These are phyloP conservation scores for Clanis bilineata DNA, from an alignment of 2,888 invertebrate species.

Conservation along the genomic window DNA sequence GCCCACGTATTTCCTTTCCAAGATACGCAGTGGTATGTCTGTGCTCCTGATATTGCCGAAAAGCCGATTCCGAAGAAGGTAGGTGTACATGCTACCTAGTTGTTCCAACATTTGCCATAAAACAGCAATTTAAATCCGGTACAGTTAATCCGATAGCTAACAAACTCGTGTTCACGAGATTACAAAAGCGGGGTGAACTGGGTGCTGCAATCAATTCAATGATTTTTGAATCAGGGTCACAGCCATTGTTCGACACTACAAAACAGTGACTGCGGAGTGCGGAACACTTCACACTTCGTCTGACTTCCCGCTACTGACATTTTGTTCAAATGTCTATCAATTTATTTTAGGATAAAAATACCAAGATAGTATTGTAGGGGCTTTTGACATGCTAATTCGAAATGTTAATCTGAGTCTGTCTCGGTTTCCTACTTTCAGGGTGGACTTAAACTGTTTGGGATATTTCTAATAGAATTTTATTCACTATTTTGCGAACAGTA, in stretches of 20 bases:
- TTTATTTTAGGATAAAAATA: no score
- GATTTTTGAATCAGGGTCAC: conserved; percentile 8
- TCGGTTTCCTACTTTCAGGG: no score
- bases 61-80: no score
- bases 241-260: conserved; percentile 1
- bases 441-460: no score
- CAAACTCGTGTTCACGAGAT: conserved; percentile 1
- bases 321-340: no score
- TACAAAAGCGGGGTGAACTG: conserved; percentile 1
- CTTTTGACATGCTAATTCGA: background rate
- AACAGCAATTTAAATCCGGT: background rate
- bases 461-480: no score
- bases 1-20: no score
- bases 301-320: background rate
- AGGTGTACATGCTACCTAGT: background rate
- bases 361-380: no score
- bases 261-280: background rate
- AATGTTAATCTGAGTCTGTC: background rate
- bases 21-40: no score
- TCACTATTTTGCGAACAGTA: no score
- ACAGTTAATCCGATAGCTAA: conserved; percentile 20
- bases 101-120: background rate
- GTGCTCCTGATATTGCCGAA: no score
- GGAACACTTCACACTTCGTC: no score
- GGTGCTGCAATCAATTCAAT: conserved; percentile 10